Evolutionary conservation across 1,140 invertebrate genomes (phyloP).

Genomic region (Physella acuta): DNA sequence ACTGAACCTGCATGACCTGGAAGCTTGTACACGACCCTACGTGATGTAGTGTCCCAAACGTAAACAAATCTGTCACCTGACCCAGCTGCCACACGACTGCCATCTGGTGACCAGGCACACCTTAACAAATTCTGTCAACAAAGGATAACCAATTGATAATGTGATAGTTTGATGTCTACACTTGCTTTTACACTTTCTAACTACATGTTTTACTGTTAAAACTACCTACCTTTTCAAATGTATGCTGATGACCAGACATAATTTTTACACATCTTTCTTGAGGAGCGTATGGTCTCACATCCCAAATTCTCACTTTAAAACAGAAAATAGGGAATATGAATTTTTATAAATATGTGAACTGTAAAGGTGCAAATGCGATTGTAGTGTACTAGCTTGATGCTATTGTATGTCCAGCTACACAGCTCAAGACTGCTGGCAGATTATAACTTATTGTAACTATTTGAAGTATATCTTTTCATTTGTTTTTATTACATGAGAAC

Average conservation of each 20-base stretch:
- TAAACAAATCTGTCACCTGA: conserved; percentile 95
- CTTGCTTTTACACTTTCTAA: too few relatives aligned
- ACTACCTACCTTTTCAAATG: conserved; percentile 99
- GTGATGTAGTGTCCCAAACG: conserved; percentile 89
- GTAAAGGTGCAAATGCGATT: too few relatives aligned
- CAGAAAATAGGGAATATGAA: conserved; percentile 23
- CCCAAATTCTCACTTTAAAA: conserved; percentile 68
- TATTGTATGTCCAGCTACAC: too few relatives aligned
- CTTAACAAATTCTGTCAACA: conserved; percentile 79
- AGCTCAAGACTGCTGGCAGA: too few relatives aligned
- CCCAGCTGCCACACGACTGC: conserved; percentile 79
- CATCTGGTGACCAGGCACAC: conserved; percentile 86
- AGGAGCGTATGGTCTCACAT: conserved; percentile 74
- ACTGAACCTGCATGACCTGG: conserved; percentile 98
- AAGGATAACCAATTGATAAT: too few relatives aligned
- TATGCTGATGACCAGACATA: conserved; percentile 91
- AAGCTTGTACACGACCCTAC: conserved; percentile 91
- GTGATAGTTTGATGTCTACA: too few relatives aligned
- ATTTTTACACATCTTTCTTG: conserved; percentile 92
- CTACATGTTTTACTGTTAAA: too few relatives aligned
- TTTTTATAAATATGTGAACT: too few relatives aligned
- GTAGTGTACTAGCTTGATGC: too few relatives aligned
- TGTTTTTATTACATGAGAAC: too few relatives aligned
- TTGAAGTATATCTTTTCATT: too few relatives aligned
- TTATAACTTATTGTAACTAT: too few relatives aligned